Evolutionary conservation across 2,797 vertebrate genomes (phyloP).

Genomic region (Tragelaphus oryx): DNA sequence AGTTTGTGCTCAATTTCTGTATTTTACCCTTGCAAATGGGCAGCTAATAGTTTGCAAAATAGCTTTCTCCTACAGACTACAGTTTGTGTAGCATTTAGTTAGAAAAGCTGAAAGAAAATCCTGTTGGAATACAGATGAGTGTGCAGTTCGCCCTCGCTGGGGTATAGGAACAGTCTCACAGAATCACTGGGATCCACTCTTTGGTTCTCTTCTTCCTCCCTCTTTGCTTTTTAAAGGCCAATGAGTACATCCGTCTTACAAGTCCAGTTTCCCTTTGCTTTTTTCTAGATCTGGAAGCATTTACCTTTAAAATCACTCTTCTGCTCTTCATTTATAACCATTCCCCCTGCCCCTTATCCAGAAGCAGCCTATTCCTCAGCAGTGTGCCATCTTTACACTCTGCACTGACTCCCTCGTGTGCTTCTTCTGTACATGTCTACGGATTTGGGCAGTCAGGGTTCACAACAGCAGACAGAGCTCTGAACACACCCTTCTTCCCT

Average conservation of each 20-base stretch:
- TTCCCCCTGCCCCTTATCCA: neutral
- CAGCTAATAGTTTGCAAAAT: neutral
- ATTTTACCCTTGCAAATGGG: neutral
- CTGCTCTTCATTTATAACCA: neutral
- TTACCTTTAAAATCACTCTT: neutral
- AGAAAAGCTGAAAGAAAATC: neutral
- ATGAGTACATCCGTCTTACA: neutral
- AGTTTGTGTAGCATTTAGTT: neutral
- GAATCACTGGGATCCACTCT: neutral
- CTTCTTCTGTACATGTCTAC: neutral
- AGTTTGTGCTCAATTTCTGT: neutral
- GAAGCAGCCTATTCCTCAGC: accelerated
- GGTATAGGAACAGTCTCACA: neutral
- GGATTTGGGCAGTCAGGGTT: neutral
- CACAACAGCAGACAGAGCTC: neutral
- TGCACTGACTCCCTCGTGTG: accelerated
- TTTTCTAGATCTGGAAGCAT: neutral
- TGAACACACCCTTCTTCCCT: neutral
- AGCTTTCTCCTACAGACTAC: neutral
- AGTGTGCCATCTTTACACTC: accelerated
- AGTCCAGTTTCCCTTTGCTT: neutral
- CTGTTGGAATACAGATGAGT: neutral
- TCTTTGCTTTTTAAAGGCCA: neutral
- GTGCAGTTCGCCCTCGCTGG: neutral
- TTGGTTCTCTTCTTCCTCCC: neutral